Percentiles rank a stretch among this genome's conserved stretches.
Conservation (phyloP, 1,140 invertebrate species). For the Drosophila albomicans region DNA sequence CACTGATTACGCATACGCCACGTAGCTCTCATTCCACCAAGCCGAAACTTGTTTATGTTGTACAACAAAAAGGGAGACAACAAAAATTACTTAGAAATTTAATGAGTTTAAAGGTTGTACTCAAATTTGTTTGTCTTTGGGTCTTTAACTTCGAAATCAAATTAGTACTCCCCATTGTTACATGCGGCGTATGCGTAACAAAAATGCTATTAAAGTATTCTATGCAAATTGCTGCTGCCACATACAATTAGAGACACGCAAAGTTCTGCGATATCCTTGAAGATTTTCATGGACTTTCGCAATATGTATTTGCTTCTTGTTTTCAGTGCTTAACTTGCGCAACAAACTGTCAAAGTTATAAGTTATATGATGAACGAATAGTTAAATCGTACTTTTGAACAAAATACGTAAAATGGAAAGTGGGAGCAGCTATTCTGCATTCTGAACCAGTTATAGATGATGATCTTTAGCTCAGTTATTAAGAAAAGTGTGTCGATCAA, state of each 20-base stretch:
- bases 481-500: neutral
- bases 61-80: constrained; percentile 18
- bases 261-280: constrained; percentile 12
- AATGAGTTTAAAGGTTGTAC: constrained; percentile 49
- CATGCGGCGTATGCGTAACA: constrained; percentile 20
- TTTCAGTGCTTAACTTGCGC: constrained; percentile 17
- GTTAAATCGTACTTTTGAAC: too few relatives aligned
- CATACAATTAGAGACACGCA: constrained; percentile 36
- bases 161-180: constrained; percentile 26
- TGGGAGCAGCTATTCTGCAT: too few relatives aligned
- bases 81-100: constrained; percentile 35
- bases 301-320: constrained; percentile 10
- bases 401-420: too few relatives aligned
- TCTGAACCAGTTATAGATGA: too few relatives aligned
- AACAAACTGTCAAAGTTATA: constrained; percentile 11
- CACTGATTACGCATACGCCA: constrained; percentile 66
- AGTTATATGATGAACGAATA: neutral
- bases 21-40: constrained; percentile 23
- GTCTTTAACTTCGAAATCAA: constrained; percentile 21
- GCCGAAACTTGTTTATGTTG: constrained; percentile 22
- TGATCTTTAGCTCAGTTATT: neutral
- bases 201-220: constrained; percentile 10
- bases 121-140: constrained; percentile 11
- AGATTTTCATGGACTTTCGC: neutral
- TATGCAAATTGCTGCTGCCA: constrained; percentile 20